Percentiles rank a stretch among this genome's conserved stretches.
phyloP scores from a whole-genome alignment of 2,888 invertebrate species.

The Liopterus haemorrhoidalis region DNA sequence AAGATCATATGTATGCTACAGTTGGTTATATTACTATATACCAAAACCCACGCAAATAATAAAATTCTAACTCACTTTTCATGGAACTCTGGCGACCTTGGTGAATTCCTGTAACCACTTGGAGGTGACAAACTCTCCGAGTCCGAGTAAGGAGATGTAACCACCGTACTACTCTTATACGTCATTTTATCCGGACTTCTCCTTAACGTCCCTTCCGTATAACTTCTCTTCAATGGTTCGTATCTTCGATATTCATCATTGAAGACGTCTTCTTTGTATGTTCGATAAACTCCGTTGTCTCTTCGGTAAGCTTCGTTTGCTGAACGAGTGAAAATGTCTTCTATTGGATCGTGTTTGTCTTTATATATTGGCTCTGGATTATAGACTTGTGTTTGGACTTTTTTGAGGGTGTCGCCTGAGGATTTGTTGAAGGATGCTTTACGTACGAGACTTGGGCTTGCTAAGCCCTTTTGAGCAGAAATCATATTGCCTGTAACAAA shows the following conservation, averaged over 20 bases:
- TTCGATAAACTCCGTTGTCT: too few relatives aligned
- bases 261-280: slow-evolving; percentile 43
- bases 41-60: background rate
- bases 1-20: too few relatives aligned
- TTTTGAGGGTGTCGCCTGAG: slow-evolving; percentile 42
- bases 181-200: slow-evolving; percentile 38
- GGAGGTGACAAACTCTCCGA: slow-evolving; percentile 45
- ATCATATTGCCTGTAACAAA: slow-evolving; percentile 52
- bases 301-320: slow-evolving; percentile 41
- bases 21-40: too few relatives aligned
- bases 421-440: slow-evolving; percentile 55
- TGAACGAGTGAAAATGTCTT: slow-evolving; percentile 44
- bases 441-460: slow-evolving; percentile 77
- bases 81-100: slow-evolving; percentile 47
- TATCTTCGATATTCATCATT: slow-evolving; percentile 41
- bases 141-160: slow-evolving; percentile 43
- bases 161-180: slow-evolving; percentile 36
- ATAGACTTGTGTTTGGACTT: slow-evolving; percentile 44
- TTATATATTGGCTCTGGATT: slow-evolving; percentile 23
- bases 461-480: slow-evolving; percentile 65
- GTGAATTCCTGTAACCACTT: slow-evolving; percentile 41
- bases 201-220: slow-evolving; percentile 43
- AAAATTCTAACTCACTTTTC: slow-evolving; percentile 45
- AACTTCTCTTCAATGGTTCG: slow-evolving; percentile 44
- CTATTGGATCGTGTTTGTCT: slow-evolving; percentile 41